Conservation (phyloP, 2,113 vertebrate genomes). For the Etheostoma spectabile region DNA sequence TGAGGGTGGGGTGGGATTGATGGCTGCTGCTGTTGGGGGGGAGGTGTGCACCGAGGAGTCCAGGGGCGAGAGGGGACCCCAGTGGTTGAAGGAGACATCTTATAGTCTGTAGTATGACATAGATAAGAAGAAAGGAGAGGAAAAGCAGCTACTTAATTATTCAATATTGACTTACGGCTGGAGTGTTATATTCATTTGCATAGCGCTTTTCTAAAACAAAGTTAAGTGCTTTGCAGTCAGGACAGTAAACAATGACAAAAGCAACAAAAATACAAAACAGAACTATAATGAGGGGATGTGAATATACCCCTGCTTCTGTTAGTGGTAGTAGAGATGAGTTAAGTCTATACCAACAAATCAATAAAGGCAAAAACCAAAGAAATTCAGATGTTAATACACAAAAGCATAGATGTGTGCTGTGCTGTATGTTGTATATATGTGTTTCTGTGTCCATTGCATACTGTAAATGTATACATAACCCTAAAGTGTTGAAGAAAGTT, state of each 20-base stretch:
- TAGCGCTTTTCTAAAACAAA: slow-evolving; percentile 2
- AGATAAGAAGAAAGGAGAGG: background rate
- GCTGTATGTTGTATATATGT: background rate
- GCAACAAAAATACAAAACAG: background rate
- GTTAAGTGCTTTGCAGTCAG: background rate
- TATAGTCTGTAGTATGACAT: slow-evolving; percentile 83
- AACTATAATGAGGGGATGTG: background rate
- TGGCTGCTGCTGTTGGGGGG: slow-evolving; percentile 81
- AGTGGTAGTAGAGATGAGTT: background rate
- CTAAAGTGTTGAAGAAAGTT: background rate
- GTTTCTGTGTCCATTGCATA: background rate
- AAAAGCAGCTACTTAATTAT: slow-evolving; percentile 20
- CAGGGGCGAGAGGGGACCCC: slow-evolving; percentile 83
- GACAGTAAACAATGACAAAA: slow-evolving; percentile 4
- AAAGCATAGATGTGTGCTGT: background rate
- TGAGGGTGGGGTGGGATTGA: slow-evolving; percentile 71
- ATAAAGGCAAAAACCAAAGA: background rate
- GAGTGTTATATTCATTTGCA: slow-evolving; percentile 15
- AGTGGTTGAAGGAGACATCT: slow-evolving; percentile 84
- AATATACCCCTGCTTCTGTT: background rate
- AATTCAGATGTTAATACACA: background rate
- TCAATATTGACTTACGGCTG: slow-evolving; percentile 20
- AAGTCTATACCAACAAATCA: background rate
- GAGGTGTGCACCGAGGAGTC: slow-evolving; percentile 88
- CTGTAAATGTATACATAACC: background rate